Conservation (phyloP, 37 sponge, comb jelly and placozoan species). For the Hormiphora californensis region DNA sequence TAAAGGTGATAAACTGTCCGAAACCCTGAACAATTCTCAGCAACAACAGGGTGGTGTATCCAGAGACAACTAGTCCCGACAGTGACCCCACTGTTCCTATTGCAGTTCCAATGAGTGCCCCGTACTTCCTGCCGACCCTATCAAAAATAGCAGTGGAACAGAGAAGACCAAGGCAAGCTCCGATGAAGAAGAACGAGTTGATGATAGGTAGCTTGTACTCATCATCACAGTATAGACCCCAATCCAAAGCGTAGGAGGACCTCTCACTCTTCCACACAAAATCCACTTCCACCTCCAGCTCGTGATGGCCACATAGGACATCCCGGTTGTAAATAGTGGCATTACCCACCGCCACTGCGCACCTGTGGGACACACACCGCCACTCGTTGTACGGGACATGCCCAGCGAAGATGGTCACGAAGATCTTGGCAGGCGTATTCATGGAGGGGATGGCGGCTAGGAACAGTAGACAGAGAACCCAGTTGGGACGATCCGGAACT, state of each 20-base stretch:
- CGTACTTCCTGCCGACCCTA: slow-evolving; percentile 5
- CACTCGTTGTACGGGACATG: slow-evolving; percentile 31
- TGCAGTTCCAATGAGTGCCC: neutral
- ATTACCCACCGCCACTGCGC: neutral
- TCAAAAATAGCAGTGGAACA: slow-evolving; percentile 48
- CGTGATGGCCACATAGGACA: slow-evolving; percentile 1
- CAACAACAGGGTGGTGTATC: neutral
- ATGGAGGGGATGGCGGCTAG: neutral
- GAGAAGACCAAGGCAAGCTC: slow-evolving; percentile 18
- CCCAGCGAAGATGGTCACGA: slow-evolving; percentile 30
- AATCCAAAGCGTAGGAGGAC: neutral
- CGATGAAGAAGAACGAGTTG: slow-evolving; percentile 42
- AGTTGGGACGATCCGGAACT: neutral
- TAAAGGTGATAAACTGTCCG: slow-evolving; percentile 50
- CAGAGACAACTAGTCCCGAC: neutral
- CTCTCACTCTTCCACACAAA: neutral
- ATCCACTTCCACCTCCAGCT: neutral
- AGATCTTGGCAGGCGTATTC: neutral
- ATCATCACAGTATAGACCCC: slow-evolving; percentile 20
- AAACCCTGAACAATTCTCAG: slow-evolving; percentile 28
- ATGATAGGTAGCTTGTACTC: neutral
- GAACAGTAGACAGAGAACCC: neutral
- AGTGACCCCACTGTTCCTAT: neutral
- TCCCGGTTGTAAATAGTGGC: neutral
- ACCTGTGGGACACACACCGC: neutral